Evolutionary conservation across 2,888 invertebrate species (phyloP), one percentile per base, ranked within the genome.

Genomic region (Philereme transversata): DNA sequence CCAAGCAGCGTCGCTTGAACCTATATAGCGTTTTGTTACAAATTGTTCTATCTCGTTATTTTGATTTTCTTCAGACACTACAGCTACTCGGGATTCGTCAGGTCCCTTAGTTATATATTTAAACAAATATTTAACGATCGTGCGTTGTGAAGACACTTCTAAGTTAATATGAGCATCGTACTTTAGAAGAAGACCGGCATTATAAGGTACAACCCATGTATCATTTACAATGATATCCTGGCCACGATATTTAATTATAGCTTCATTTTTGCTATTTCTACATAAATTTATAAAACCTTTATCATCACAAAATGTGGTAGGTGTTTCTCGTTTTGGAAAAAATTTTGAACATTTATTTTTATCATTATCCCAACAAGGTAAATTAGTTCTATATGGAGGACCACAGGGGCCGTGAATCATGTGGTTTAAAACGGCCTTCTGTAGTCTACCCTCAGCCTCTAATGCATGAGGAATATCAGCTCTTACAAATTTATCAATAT

Each of bases 1-100:
- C 57, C 61, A 62, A 9, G 49, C 53, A 7, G 57, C 61, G 7
- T 62, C 61, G 46, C 53, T 36, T 0, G 57, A 49, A 0, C 53
- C 53, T 45, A 57, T 41, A 5, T 57, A 57, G 0, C 53, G 38
- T 33, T 62, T 62, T 1, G 61, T 62, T 4, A 46, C 46, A n/a
- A 40, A 57, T 9, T 51, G 36, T 33, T 56, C 56, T 5, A 57
- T 46, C 10, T 57, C 57, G 34, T 57, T 22, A 40, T 45, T 33
- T 4, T 5, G 2, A 40, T 46, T 6, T 40, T 47, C 54, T 4
- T 52, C 44, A 11, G 44, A 7, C 1, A 46, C 41, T 4, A 60
- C 22, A 9, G 61, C 34, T 35, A 41, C 22, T 22, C 61, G 45
- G 8, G 61, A 36, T 9, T 61, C 56, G 22, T 56, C 56, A 9